phyloP scores from a whole-genome alignment of 2,888 invertebrate genomes.

The Megamerina dolium region DNA sequence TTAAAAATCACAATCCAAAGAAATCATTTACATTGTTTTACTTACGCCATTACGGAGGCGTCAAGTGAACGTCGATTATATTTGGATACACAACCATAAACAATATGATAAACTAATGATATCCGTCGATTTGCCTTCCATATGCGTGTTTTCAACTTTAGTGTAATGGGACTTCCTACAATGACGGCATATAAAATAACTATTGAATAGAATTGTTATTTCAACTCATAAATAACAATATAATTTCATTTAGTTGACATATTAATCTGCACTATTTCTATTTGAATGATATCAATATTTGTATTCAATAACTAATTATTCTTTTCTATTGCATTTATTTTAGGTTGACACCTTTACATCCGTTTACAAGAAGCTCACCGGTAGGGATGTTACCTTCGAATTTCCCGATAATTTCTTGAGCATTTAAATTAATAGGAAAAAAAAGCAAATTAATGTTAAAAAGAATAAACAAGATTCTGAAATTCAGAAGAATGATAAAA shows the following conservation, averaged over 20 bases:
- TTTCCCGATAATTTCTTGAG: conserved; percentile 97
- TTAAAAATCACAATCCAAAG: no score
- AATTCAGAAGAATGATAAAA: no score
- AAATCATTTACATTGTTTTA: no score
- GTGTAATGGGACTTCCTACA: conserved; percentile 39
- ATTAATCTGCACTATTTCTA: no score
- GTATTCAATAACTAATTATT: conserved; percentile 11
- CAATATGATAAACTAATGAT: no score
- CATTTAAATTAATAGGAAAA: conserved; percentile 38
- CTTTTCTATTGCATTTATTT: conserved; percentile 25
- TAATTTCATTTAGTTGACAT: no score
- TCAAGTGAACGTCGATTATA: no score
- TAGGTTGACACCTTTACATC: conserved; percentile 97
- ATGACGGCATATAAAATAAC: conserved; percentile 33
- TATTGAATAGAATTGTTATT: neutral
- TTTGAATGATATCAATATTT: neutral
- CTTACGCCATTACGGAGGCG: no score
- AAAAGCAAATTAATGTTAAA: no score
- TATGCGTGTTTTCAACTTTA: conserved; percentile 24
- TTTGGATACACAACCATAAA: no score
- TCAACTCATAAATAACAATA: no score
- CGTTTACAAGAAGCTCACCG: conserved; percentile 98
- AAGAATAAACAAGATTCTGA: no score
- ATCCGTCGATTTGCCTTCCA: conserved; percentile 41
- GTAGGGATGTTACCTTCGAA: conserved; percentile 97